Conservation (phyloP, 2,797 vertebrate species). For the Ispidina lecontei region DNA sequence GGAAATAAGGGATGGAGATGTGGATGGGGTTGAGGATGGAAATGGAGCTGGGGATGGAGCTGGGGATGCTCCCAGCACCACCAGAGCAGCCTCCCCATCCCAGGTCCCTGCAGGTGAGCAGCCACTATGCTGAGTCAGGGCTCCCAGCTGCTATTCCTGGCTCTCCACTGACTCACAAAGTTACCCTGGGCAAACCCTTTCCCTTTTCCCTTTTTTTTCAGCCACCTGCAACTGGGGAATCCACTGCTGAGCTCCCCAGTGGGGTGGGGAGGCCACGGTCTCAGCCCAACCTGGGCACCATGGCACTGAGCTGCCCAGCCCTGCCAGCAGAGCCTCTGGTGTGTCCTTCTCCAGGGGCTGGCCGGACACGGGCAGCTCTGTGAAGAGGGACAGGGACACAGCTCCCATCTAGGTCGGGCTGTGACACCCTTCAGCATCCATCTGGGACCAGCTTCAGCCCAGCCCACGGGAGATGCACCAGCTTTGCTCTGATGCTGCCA, state of each 20-base stretch:
- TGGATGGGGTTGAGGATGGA: background rate
- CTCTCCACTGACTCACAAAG: background rate
- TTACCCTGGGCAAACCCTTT: background rate
- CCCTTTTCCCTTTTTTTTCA: background rate
- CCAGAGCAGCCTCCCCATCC: background rate
- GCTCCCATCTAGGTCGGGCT: background rate
- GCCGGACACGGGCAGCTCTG: background rate
- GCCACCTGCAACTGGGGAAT: background rate
- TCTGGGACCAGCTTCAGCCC: background rate
- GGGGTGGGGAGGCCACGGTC: rapidly evolving
- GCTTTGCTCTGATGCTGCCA: background rate
- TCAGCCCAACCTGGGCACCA: no score
- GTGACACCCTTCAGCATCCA: background rate
- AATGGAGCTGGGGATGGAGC: background rate
- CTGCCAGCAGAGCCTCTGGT: background rate
- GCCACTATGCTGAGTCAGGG: background rate
- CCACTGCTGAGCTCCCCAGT: background rate
- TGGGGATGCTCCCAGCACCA: background rate
- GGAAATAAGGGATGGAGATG: background rate
- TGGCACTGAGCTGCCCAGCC: background rate
- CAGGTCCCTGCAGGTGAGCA: background rate
- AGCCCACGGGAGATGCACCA: background rate
- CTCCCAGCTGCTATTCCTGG: background rate
- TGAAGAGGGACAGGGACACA: no score
- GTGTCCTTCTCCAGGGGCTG: background rate